Evolutionary conservation across 2,797 vertebrate species (phyloP).

Genomic region (Lates japonicus): DNA sequence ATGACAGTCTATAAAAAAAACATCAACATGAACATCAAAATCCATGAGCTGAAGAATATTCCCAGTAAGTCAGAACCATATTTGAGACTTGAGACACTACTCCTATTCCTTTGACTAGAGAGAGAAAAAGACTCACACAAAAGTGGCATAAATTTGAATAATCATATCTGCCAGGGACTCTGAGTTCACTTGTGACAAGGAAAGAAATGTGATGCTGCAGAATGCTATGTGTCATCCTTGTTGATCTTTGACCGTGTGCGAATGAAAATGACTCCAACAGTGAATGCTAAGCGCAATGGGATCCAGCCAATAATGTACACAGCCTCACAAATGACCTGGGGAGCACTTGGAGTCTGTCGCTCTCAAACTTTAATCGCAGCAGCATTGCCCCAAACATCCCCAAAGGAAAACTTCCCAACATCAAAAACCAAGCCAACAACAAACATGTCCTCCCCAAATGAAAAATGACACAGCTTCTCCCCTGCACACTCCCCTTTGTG

Average conservation of each 20-base stretch:
- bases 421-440: slow-evolving; percentile 66
- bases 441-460: slow-evolving; percentile 68
- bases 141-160: slow-evolving; percentile 75
- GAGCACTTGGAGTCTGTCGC: slow-evolving; percentile 54
- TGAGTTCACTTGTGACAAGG: slow-evolving; percentile 75
- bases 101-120: slow-evolving; percentile 47
- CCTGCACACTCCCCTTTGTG: slow-evolving; percentile 48
- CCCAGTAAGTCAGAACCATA: slow-evolving; percentile 28
- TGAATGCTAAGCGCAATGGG: slow-evolving; percentile 38
- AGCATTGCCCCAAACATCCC: slow-evolving; percentile 56
- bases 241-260: slow-evolving; percentile 72
- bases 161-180: slow-evolving; percentile 60
- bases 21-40: slow-evolving; percentile 50
- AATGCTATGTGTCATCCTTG: slow-evolving; percentile 60
- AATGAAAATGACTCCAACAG: slow-evolving; percentile 58
- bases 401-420: slow-evolving; percentile 61
- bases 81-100: slow-evolving; percentile 43
- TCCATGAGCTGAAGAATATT: slow-evolving; percentile 30
- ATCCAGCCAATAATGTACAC: slow-evolving; percentile 58
- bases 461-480: slow-evolving; percentile 61
- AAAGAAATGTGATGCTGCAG: slow-evolving; percentile 66
- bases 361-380: slow-evolving; percentile 65
- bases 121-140: slow-evolving; percentile 36
- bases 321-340: slow-evolving; percentile 54
- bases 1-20: slow-evolving; percentile 32